Evolutionary conservation across 2,888 invertebrate species (phyloP), one percentile per base, ranked within the genome.

Genomic region (Alentia gelatinosa): DNA sequence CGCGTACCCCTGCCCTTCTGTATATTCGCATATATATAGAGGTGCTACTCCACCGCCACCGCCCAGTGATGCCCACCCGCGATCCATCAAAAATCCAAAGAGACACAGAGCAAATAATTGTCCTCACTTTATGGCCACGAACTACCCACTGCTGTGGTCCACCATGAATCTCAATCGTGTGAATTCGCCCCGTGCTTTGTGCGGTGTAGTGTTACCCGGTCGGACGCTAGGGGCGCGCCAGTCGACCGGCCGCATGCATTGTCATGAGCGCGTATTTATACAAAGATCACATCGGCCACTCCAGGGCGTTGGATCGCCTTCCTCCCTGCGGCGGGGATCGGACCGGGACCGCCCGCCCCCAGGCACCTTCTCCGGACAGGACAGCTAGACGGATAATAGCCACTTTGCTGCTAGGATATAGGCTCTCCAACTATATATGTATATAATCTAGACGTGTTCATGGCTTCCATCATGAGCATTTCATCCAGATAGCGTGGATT

Each of bases 241-340:
- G 40, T 30, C 50, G 42, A 1, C 15, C 68, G 23, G 86, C 47
- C 15, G 26, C 0, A 86, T 86, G 86, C 86, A 86, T 86, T 47
- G 86, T 50, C 86, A 86, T 86, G 86, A 42, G 30, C 47, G 30
- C 7, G 30, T 86, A 50, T 86, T 86, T 86, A 47, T 5, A n/a
- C 86, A 86, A 42, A 42, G 86, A 86, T 86, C 86, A 86, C 79
- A 23, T 9, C 79, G 5, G 37, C 1, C 68, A 12, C 74, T 74
- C 74, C 74, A 33, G 74, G 33, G 74, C 26, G 74, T 74, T 12
- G 33, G 4, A 33, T 74, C 26, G 30, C 4, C 5, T 74, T 30
- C 47, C 9, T 9, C 74, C 74, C 5, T 26, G 26, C 30, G n/a
- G 3, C 30, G 30, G 74, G 74, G 74, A 33, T 26, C 74, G 9